Conservation (phyloP, 2,113 vertebrate genomes). For the Tamias sibiricus region DNA sequence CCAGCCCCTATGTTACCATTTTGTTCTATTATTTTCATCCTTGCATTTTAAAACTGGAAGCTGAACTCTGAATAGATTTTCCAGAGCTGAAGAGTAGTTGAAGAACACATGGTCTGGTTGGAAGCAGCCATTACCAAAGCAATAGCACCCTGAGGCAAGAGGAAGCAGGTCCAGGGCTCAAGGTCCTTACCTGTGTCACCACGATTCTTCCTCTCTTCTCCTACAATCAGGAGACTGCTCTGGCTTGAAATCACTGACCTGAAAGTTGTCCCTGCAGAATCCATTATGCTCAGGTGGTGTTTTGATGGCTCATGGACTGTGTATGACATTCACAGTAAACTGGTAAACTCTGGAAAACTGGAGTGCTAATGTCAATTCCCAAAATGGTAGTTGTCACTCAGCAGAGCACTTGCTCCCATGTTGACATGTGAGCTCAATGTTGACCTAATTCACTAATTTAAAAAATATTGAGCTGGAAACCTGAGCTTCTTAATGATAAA, state of each 20-base stretch:
- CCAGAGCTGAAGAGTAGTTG: background rate
- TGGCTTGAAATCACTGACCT: background rate
- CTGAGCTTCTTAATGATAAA: background rate
- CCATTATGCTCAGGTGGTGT: background rate
- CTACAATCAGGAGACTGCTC: background rate
- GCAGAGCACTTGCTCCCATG: accelerated
- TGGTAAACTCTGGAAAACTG: background rate
- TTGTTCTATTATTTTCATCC: background rate
- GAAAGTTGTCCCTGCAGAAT: background rate
- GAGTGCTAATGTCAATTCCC: accelerated
- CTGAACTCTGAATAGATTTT: background rate
- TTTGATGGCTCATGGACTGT: background rate
- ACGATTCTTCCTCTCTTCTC: background rate
- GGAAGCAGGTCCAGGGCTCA: background rate
- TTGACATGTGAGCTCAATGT: background rate
- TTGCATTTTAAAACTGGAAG: background rate
- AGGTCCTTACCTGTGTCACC: background rate
- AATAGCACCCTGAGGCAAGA: background rate
- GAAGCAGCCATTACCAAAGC: background rate
- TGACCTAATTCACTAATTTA: background rate
- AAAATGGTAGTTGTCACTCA: background rate
- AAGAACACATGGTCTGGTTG: background rate
- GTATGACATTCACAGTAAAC: background rate
- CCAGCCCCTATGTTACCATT: background rate
- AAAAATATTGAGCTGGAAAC: background rate